These are phyloP conservation scores for Hetaerina americana DNA, from an alignment of 1,140 invertebrate genomes.

Conservation along the genomic window DNA sequence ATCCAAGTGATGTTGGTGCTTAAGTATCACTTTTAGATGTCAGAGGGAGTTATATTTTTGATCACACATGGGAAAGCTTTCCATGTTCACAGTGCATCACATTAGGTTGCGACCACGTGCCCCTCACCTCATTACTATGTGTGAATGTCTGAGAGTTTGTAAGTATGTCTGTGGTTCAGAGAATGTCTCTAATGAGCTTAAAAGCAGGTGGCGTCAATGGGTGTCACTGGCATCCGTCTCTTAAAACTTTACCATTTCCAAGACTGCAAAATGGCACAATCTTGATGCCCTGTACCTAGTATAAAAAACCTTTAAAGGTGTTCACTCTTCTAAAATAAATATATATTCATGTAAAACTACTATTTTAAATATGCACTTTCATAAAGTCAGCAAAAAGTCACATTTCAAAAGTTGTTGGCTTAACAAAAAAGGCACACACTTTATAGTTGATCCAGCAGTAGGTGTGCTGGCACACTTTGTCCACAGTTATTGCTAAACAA, in stretches of 20 bases:
- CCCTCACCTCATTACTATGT: background rate
- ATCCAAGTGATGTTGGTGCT: background rate
- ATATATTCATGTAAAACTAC: constrained; percentile 1
- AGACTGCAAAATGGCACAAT: background rate
- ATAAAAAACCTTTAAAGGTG: background rate
- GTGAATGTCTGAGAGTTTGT: background rate
- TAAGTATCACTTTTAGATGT: background rate
- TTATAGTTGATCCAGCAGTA: background rate
- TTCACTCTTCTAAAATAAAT: background rate
- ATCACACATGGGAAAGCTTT: background rate
- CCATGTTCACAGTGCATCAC: background rate
- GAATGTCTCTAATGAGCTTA: background rate
- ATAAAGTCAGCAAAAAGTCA: background rate
- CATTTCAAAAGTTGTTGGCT: background rate
- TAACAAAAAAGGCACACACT: background rate
- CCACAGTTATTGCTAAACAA: background rate
- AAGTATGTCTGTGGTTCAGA: background rate
- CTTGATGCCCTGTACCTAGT: background rate
- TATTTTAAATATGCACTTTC: constrained; percentile 1
- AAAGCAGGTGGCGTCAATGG: background rate
- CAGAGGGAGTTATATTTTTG: background rate
- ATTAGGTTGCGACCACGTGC: background rate
- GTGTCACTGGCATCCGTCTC: background rate
- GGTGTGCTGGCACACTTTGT: background rate
- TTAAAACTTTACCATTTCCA: background rate